These are phyloP conservation scores for Lasioglossum baleicum DNA, from an alignment of 1,140 invertebrate species.

Conservation along the genomic window DNA sequence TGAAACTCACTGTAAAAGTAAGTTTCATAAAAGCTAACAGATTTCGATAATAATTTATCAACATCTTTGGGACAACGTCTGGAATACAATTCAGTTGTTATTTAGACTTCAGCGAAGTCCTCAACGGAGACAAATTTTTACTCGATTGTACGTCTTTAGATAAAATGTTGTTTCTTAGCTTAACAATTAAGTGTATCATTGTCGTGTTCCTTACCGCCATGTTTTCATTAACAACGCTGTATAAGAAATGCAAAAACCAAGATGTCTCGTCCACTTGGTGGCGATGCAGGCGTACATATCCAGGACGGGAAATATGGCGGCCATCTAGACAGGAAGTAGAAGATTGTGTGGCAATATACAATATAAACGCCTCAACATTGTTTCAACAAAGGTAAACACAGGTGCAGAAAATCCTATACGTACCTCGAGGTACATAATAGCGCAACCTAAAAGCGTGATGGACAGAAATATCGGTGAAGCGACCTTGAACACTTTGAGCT, in stretches of 20 bases:
- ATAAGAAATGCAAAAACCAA: slow-evolving; percentile 95
- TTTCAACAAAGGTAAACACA: background rate
- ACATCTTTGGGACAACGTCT: too few relatives aligned
- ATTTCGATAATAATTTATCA: too few relatives aligned
- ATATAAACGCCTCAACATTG: background rate
- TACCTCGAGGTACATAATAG: slow-evolving; percentile 95
- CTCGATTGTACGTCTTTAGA: too few relatives aligned
- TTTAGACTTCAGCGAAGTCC: too few relatives aligned
- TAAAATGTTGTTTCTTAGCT: too few relatives aligned
- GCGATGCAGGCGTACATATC: slow-evolving; percentile 90
- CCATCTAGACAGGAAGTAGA: slow-evolving; percentile 84
- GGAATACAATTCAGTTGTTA: background rate
- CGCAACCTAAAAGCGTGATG: slow-evolving; percentile 92
- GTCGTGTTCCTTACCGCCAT: slow-evolving; percentile 83
- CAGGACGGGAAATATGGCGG: slow-evolving; percentile 92
- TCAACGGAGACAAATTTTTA: too few relatives aligned
- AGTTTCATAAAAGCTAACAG: too few relatives aligned
- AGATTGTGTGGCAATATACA: background rate
- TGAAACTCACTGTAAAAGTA: background rate
- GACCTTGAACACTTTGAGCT: slow-evolving; percentile 93
- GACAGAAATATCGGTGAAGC: slow-evolving; percentile 94
- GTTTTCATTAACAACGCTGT: slow-evolving; percentile 95
- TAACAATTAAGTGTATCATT: background rate
- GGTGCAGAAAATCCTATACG: slow-evolving; percentile 45
- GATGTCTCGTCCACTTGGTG: slow-evolving; percentile 94